Conservation (phyloP, 2,113 vertebrate species). For the Melanerpes aurifrons region DNA sequence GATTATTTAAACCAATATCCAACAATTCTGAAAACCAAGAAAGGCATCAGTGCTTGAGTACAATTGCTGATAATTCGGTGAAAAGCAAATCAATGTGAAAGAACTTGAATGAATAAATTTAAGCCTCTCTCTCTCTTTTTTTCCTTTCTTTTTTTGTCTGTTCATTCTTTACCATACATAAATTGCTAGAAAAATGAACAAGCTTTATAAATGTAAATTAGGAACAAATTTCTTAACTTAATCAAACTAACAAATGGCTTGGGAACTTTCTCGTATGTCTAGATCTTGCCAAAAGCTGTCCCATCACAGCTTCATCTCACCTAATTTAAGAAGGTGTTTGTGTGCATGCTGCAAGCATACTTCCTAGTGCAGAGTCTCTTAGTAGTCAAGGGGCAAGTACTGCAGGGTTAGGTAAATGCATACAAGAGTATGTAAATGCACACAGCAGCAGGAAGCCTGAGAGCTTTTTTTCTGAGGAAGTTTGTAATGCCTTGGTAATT, state of each 20-base stretch:
- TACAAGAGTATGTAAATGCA: neutral
- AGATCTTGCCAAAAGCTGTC: neutral
- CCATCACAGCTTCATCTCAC: neutral
- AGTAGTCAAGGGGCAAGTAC: neutral
- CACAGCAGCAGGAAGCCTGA: neutral
- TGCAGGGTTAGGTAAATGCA: neutral
- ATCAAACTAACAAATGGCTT: neutral
- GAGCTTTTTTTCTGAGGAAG: neutral
- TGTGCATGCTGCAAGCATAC: neutral
- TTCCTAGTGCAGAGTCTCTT: neutral
- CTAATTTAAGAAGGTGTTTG: neutral
- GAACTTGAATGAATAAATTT: neutral
- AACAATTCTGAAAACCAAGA: neutral
- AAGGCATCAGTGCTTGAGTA: neutral
- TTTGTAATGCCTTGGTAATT: neutral
- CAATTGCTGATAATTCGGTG: neutral
- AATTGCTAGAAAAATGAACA: neutral
- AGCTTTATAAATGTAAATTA: neutral
- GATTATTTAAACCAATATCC: neutral
- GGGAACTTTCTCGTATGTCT: neutral
- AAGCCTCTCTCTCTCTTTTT: neutral
- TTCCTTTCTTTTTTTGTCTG: neutral
- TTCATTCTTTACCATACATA: neutral
- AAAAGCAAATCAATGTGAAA: conserved; percentile 9
- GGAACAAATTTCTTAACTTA: neutral